Evolutionary conservation across 2,797 vertebrate genomes (phyloP), one percentile per base, ranked within the genome.

Genomic region (Hyperoplus immaculatus): DNA sequence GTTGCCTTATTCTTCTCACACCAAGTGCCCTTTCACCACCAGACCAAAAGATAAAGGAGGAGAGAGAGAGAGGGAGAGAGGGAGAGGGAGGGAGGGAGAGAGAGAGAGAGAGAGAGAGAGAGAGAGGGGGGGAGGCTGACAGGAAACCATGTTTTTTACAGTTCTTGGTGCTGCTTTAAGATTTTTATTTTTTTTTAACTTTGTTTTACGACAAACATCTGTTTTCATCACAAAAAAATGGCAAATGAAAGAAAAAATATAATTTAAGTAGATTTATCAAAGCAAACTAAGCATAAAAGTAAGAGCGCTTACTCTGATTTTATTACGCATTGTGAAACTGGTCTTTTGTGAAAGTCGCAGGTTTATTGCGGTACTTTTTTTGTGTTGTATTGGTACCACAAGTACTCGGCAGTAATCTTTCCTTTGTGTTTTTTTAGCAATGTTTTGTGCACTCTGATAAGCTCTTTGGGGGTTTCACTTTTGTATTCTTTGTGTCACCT

Each of bases 1-100:
- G 62, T 69, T 21, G 77, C 77, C 75, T 90, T 82, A 84, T 90
- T 88, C 87, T 87, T 83, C 72, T 83, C 46, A 7, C 50, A 7
- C 50, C 14, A 41, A 84, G 79, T 63, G 77, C 78, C 86, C 84
- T 14, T 81, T 85, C 88, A 85, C 78, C 29, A 77, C 87, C 49
- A 50, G 86, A 89, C 83, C 77, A 65, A 72, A 42, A 70, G 86
- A 87, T 84, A 86, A 82, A 90, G 72, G 74, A 50, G 39, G 29
- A 21, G 50, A 13, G 46, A 57, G 43, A 7, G 13, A 13, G 8
- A 5, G 6, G 16, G 21, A 7, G 4, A 39, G n/a, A 21, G 12
- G 13, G 6, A 1, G 12, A 43, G 18, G 62, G 42, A 13, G 69
- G 12, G 18, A 13, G 1, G 12, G 1, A 36, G 1, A 45, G 12